These are phyloP conservation scores for Oedothorax gibbosus DNA, from an alignment of 1,140 invertebrate species.

Conservation along the genomic window DNA sequence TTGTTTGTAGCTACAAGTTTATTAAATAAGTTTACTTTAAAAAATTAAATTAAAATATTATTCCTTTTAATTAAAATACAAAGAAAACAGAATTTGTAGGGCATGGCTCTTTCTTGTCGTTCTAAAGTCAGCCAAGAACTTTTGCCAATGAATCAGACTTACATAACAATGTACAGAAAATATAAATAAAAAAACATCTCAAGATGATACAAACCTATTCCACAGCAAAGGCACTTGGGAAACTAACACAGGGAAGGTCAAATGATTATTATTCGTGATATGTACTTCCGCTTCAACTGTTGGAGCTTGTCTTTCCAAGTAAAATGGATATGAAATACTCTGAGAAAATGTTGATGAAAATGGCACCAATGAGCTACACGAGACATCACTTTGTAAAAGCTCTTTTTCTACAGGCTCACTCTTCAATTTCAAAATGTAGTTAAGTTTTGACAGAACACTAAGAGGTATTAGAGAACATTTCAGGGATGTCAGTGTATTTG, in stretches of 20 bases:
- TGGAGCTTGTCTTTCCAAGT: not conserved
- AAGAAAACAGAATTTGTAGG: too few species aligned
- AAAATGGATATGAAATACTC: constrained; percentile 33
- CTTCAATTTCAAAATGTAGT: not conserved
- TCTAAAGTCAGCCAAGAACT: too few species aligned
- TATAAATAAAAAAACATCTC: too few species aligned
- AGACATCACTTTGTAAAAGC: not conserved
- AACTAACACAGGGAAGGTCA: not conserved
- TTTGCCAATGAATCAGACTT: too few species aligned
- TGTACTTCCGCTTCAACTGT: not conserved
- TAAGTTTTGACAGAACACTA: constrained; percentile 11
- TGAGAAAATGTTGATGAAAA: constrained; percentile 31
- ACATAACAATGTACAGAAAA: too few species aligned
- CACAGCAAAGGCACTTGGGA: constrained; percentile 3
- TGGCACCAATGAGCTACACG: constrained; percentile 15
- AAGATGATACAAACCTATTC: constrained; percentile 3
- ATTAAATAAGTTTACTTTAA: too few species aligned
- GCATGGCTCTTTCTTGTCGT: too few species aligned
- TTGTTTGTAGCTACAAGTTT: too few species aligned
- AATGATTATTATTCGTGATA: not conserved
- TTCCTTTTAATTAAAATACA: too few species aligned
- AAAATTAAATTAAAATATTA: too few species aligned
- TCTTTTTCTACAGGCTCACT: not conserved
- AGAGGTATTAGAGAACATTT: constrained; percentile 32
- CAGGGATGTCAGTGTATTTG: constrained; percentile 30